A percentile compares a stretch with the other conserved stretches of the same genome.
Evolutionary conservation across 2,113 vertebrate genomes (phyloP).

Genomic region (Myiozetetes cayanensis): DNA sequence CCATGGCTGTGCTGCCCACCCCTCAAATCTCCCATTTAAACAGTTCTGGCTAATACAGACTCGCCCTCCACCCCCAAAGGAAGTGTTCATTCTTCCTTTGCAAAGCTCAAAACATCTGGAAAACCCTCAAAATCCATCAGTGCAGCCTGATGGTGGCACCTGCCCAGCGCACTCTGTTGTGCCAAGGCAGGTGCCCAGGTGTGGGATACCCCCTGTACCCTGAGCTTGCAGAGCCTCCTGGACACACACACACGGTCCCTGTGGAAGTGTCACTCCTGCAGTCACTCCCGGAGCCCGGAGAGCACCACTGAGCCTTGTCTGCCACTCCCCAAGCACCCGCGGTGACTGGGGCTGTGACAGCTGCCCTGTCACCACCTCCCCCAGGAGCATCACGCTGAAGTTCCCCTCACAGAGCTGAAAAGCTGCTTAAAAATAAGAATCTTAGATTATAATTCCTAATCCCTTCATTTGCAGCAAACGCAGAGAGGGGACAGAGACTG

Average conservation of each 20-base stretch:
- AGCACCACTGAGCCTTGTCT: accelerated
- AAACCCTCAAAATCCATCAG: neutral
- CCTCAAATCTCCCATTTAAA: accelerated
- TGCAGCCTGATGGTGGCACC: accelerated
- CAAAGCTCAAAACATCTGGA: neutral
- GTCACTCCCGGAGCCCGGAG: accelerated
- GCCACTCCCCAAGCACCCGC: accelerated
- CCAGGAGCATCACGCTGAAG: neutral
- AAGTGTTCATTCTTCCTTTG: neutral
- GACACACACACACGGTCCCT: neutral
- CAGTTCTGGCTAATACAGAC: neutral
- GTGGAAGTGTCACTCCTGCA: accelerated
- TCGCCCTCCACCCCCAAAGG: neutral
- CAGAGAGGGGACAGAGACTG: neutral
- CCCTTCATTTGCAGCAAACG: neutral
- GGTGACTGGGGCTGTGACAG: neutral
- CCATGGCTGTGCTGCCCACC: neutral
- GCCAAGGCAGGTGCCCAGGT: neutral
- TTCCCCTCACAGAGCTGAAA: neutral
- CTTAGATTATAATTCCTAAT: slow-evolving; percentile 25
- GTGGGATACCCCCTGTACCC: accelerated
- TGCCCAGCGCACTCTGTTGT: accelerated
- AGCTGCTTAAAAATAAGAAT: slow-evolving; percentile 4
- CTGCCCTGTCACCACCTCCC: neutral
- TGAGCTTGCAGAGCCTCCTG: neutral